Base-by-base conservation (phyloP, 2,797 vertebrate species). In the Sarcophilus harrisii region DNA sequence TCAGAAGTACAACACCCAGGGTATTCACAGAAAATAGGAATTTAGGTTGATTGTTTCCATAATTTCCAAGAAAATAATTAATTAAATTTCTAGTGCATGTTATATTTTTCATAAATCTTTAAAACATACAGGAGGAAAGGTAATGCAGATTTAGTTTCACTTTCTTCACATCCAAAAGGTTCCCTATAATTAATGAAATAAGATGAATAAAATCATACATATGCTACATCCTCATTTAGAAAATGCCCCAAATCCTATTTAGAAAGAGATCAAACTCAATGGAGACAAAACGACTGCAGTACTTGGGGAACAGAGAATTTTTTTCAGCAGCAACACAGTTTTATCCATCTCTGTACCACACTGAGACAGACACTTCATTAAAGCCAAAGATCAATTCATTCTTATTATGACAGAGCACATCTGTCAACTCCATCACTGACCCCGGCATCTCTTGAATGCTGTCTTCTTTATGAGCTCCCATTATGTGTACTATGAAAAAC, bases 161-260 rank as follows among this genome's bases (percentile, higher is more conserved):
- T 92, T 94, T 58, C 29, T 21, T 27, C 55, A 94, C 58, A 54
- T 11, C 27, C 16, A 32, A 92, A 29, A 2, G 45, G 13, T 38
- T 66, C 91, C 5, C 3, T 9, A 9, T 30, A 95, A 94, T 1
- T 52, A 13, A 3, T 12, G n/a, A 93, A 45, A 9, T 10, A 93
- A 38, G 6, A 94, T 9, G 0, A 49, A 92, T 54, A 0, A 90
- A 0, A 60, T 81, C 11, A 54, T 16, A 55, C 4, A 66, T 89
- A 92, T 54, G 30, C 57, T 62, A 90, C n/a, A 58, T 96, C n/a
- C 92, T 92, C 58, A 73, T 57, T 52, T 57, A 59, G 57, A 97
- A 97, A 95, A 95, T 92, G 5, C 18, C 62, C 24, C 91, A 57
- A 0, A 0, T 8, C 94, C 81, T 62, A 11, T 92, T 93, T 94